Evolutionary conservation across 2,888 invertebrate genomes (phyloP), one percentile per base, ranked within the genome.

Genomic region (Spodoptera littoralis): DNA sequence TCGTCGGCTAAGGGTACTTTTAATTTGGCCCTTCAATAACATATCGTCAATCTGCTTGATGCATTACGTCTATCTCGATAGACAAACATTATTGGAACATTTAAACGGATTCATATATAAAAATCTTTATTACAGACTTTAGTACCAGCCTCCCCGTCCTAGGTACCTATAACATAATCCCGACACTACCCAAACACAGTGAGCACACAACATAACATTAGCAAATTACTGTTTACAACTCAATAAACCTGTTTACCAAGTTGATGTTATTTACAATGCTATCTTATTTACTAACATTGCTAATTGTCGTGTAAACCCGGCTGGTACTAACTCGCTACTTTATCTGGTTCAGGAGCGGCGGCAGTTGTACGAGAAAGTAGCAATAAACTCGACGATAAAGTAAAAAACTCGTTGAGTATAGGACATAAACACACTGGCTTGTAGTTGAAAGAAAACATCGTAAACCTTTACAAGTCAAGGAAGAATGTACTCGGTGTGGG

Each of bases 361-460:
- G 44, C 52, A 46, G 60, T 46, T 11, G 54, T 42, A 42, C n/a
- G 46, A 79, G 81, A 83, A 86, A 88, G 87, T 83, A 81, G 82
- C 85, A 74, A 86, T 91, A 90, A 91, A 89, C 65, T 71, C 50
- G 73, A 84, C 73, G 82, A 88, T 91, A 89, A 90, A 92, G 84
- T 90, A 89, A 89, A 92, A 91, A 92, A 90, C 87, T 89, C 88
- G 84, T 89, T 85, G 87, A 84, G 82, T 81, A 81, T 83, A 83
- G 82, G 81, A 74, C 87, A 85, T 92, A 90, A 90, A 91, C 89
- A 88, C 82, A 86, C 86, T 83, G 84, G 85, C 85, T 84, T 81
- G 85, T 83, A 87, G 87, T 88, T 89, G 88, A 88, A 90, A 90
- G 91, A 88, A 90, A 91, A 90, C 90, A 89, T 90, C 90, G 90